phyloP scores from a whole-genome alignment of 2,888 invertebrate species.

The Vesta saturnalis region DNA sequence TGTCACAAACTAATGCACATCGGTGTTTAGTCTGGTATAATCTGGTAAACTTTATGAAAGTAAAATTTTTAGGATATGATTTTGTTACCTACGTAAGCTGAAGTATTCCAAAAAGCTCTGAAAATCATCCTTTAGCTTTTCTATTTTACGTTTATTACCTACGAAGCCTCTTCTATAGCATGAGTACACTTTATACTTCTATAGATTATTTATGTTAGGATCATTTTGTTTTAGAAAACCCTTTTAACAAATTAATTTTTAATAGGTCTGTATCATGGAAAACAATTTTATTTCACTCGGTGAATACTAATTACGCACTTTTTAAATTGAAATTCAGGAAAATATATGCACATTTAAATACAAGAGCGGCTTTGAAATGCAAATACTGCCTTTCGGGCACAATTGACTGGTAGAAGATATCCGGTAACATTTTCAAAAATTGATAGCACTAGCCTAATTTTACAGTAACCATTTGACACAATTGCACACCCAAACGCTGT shows the following conservation, averaged over 20 bases:
- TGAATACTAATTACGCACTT: background rate
- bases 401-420: background rate
- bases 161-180: too few species aligned
- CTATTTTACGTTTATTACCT: too few species aligned
- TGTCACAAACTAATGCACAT: too few species aligned
- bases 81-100: too few species aligned
- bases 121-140: too few species aligned
- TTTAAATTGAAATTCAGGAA: slow-evolving; percentile 13
- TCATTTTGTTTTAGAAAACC: background rate
- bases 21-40: too few species aligned
- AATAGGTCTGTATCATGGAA: background rate
- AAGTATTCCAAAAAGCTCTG: too few species aligned
- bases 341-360: slow-evolving; percentile 13
- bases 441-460: background rate
- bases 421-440: slow-evolving; percentile 6
- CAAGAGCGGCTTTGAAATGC: slow-evolving; percentile 8
- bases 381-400: slow-evolving; percentile 7
- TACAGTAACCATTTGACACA: background rate
- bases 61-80: too few species aligned
- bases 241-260: background rate
- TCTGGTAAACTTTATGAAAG: too few species aligned
- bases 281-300: background rate
- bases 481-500: too few species aligned
- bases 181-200: background rate
- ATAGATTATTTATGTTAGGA: background rate